Conservation (phyloP, 2,113 vertebrate species). For the Charina bottae region DNA sequence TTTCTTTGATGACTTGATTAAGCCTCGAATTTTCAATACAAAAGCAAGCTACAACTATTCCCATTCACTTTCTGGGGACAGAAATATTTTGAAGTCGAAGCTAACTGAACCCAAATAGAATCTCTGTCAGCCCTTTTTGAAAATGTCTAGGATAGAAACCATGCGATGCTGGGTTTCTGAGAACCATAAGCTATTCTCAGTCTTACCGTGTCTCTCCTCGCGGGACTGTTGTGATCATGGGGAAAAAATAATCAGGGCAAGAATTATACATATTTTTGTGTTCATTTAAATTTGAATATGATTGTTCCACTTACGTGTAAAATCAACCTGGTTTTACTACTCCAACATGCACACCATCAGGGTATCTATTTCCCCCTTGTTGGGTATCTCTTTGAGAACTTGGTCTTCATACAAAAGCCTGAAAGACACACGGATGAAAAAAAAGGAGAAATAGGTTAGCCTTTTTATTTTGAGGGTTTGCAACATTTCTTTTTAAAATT, state of each 20-base stretch:
- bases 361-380: background rate
- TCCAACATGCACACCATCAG: background rate
- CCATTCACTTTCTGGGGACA: too few species aligned
- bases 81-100: too few species aligned
- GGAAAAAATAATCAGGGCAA: background rate
- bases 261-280: background rate
- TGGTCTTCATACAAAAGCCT: conserved; percentile 11
- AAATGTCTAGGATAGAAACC: background rate
- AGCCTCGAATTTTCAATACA: too few species aligned
- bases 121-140: background rate
- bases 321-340: background rate
- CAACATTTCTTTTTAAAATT: background rate
- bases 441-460: background rate
- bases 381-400: background rate
- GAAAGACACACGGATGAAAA: background rate
- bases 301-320: conserved; percentile 3
- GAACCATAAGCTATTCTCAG: background rate
- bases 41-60: too few species aligned
- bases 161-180: background rate
- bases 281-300: background rate
- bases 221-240: background rate
- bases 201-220: background rate
- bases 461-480: background rate
- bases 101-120: background rate
- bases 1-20: too few species aligned